phyloP scores from a whole-genome alignment of 2,888 invertebrate species.

The Sesamia inferens region DNA sequence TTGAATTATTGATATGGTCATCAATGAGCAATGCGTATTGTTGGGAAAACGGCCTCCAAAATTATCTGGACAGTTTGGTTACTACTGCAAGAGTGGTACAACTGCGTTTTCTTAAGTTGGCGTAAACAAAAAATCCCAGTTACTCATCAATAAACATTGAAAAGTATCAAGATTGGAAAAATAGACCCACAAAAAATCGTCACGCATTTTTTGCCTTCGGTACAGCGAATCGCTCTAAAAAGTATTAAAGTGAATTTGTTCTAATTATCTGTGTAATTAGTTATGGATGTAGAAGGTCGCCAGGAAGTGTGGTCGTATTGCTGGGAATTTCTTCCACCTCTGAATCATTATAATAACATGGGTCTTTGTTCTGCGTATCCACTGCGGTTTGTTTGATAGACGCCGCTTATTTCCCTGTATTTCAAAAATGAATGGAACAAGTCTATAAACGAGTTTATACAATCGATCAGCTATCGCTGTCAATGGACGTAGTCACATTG shows the following conservation, averaged over 20 bases:
- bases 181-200: conserved; percentile 33
- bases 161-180: conserved; percentile 15
- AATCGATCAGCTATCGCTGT: conserved; percentile 13
- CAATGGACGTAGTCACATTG: background rate
- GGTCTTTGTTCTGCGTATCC: conserved; percentile 58
- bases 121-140: conserved; percentile 9
- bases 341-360: conserved; percentile 63
- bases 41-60: background rate
- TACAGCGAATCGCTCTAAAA: conserved; percentile 44
- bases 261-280: conserved; percentile 63
- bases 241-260: conserved; percentile 57
- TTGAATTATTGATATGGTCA: background rate
- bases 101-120: background rate
- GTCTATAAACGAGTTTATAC: background rate
- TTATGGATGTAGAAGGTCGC: conserved; percentile 66
- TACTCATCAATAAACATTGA: conserved; percentile 33
- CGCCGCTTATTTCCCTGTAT: conserved; percentile 39
- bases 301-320: conserved; percentile 63
- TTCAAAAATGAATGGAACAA: conserved; percentile 22
- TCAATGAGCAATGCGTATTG: background rate
- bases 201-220: conserved; percentile 29
- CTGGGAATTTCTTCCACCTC: conserved; percentile 67
- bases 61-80: background rate
- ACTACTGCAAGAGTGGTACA: background rate
- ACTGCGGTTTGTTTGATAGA: conserved; percentile 55